Conservation (phyloP, 2,888 invertebrate genomes). For the Amphiduros pacificus region DNA sequence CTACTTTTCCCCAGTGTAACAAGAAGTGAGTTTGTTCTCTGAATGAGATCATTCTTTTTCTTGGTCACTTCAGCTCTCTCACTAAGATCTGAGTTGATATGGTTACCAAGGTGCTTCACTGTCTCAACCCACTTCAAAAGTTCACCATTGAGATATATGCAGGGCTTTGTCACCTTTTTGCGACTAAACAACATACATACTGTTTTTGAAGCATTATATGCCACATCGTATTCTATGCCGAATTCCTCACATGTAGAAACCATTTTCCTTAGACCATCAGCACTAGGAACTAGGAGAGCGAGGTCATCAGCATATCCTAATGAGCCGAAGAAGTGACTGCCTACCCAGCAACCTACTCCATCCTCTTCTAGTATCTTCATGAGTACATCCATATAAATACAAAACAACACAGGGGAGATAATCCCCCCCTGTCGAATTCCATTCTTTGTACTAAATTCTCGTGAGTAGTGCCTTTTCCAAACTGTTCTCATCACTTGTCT, state of each 20-base stretch:
- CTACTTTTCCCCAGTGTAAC: too few relatives aligned
- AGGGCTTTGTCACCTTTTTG: too few relatives aligned
- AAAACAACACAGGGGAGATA: background rate
- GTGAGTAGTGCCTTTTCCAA: background rate
- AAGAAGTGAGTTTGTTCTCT: too few relatives aligned
- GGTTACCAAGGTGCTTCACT: too few relatives aligned
- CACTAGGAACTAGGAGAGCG: background rate
- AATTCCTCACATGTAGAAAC: background rate
- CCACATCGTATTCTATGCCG: background rate
- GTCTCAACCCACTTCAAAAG: too few relatives aligned
- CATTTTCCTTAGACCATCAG: background rate
- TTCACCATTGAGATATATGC: too few relatives aligned
- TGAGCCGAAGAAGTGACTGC: background rate
- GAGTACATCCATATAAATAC: constrained; percentile 8
- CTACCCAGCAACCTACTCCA: background rate
- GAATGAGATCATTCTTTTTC: too few relatives aligned
- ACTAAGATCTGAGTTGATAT: too few relatives aligned
- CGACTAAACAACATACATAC: too few relatives aligned
- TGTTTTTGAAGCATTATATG: too few relatives aligned
- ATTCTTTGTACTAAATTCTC: background rate
- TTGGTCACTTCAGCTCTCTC: too few relatives aligned
- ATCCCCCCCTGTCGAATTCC: background rate
- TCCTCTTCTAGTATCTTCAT: background rate
- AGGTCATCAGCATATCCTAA: constrained; percentile 5
- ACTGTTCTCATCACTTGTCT: background rate